Conservation (phyloP, 2,888 invertebrate genomes). For the Psylliodes chrysocephalus region DNA sequence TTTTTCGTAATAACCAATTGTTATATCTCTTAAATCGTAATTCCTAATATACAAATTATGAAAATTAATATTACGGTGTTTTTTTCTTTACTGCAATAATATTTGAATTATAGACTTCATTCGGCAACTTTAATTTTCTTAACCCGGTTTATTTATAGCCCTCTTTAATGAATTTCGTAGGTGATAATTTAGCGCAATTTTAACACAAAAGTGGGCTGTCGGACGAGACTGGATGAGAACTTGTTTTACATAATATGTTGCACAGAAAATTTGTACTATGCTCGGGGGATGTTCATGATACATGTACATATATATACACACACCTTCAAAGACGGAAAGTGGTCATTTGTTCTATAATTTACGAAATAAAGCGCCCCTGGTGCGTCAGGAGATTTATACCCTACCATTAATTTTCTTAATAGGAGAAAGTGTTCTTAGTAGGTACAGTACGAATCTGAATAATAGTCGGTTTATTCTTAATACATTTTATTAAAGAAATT, state of each 20-base stretch:
- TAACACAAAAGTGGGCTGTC: conserved; percentile 41
- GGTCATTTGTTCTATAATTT: conserved; percentile 37
- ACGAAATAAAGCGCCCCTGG: conserved; percentile 25
- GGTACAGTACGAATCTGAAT: too few relatives aligned
- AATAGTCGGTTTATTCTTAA: too few relatives aligned
- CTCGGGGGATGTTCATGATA: conserved; percentile 36
- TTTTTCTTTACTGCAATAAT: too few relatives aligned
- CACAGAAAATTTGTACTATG: conserved; percentile 33
- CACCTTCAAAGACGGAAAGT: conserved; percentile 34
- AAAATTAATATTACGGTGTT: too few relatives aligned
- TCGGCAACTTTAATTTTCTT: conserved; percentile 3
- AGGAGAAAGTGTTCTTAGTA: not conserved
- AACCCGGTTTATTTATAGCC: conserved; percentile 42
- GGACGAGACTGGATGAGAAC: conserved; percentile 33
- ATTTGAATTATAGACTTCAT: too few relatives aligned
- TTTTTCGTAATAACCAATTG: too few relatives aligned
- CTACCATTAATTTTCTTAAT: not conserved
- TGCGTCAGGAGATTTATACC: conserved; percentile 27
- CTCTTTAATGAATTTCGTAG: conserved; percentile 47
- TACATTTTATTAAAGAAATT: too few relatives aligned
- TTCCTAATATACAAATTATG: too few relatives aligned
- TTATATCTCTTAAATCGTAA: too few relatives aligned
- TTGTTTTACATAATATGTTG: conserved; percentile 41
- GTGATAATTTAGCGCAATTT: conserved; percentile 40
- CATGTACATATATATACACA: conserved; percentile 13